Evolutionary conservation across 2,113 vertebrate genomes (phyloP).

Genomic region (Zosterops japonicus): DNA sequence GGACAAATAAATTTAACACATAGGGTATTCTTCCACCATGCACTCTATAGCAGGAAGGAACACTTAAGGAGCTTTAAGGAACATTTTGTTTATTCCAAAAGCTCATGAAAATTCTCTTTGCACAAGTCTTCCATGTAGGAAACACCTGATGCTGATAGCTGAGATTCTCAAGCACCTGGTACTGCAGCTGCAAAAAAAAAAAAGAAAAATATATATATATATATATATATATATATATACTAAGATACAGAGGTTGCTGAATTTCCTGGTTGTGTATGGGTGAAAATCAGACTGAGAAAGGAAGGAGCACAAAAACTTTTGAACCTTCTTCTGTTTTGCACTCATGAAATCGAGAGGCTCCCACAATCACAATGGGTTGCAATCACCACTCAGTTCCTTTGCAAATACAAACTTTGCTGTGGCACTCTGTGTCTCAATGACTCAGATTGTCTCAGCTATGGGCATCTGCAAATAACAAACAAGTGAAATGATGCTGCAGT

Average conservation of each 20-base stretch:
- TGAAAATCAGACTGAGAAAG: neutral
- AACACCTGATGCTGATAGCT: neutral
- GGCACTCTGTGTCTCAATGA: neutral
- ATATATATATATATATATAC: neutral
- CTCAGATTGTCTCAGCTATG: neutral
- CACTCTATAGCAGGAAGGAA: neutral
- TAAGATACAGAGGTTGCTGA: neutral
- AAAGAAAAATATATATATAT: neutral
- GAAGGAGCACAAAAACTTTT: neutral
- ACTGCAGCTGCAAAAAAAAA: neutral
- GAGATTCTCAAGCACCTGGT: neutral
- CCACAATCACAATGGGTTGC: neutral
- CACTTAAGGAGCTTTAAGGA: neutral
- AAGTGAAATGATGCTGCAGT: neutral
- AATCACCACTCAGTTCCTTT: neutral
- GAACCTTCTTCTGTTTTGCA: neutral
- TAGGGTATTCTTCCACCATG: neutral
- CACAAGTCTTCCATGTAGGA: neutral
- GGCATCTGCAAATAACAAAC: neutral
- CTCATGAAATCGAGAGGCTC: neutral
- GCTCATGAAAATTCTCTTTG: neutral
- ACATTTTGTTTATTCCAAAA: neutral
- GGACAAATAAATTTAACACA: neutral
- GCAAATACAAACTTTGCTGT: neutral
- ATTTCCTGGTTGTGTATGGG: neutral